Evolutionary conservation across 2,113 vertebrate species (phyloP), one percentile per base, ranked within the genome.

Genomic region (Ceuthmochares aereus): DNA sequence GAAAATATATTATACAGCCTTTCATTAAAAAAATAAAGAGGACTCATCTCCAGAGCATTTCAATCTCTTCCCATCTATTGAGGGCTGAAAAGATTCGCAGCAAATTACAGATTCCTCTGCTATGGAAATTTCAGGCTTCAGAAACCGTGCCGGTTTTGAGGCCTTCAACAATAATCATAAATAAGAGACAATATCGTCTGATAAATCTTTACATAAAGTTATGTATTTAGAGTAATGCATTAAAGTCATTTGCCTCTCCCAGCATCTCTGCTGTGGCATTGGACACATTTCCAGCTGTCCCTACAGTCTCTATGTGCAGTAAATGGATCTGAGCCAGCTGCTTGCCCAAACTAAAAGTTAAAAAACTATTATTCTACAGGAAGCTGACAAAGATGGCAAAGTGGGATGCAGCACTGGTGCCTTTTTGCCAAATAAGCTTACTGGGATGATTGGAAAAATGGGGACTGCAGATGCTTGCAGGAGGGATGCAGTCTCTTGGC

Each of bases 21-120:
- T 99, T 99, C 98, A 98, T 99, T 98, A 98, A 98, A 98, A 98
- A 99, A 98, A 98, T 98, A 98, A 98, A 98, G 98, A 98, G 97
- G 96, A 98, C 97, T 98, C 97, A 98, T 99, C 98, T 98, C 98
- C 96, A 97, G 98, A 98, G 97, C 98, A 98, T 99, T 99, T 98
- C 98, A 98, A 97, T 98, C 97, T 98, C 96, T 97, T 95, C 93
- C 97, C 96, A 98, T 98, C 98, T 98, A 98, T 98, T 98, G 98
- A 98, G 96, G 96, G 95, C 98, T 98, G 98, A 98, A 98, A 98
- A 98, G 97, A 98, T 98, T 97, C 98, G 90, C 95, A 94, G 97
- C 97, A 98, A 98, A 98, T 98, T 97, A 98, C 79, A 93, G 98
- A 98, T 98, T 99, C 97, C 96, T 98, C 97, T 98, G 97, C 98